These are phyloP conservation scores for Balearica regulorum DNA, from an alignment of 2,797 vertebrate species.

Conservation along the genomic window DNA sequence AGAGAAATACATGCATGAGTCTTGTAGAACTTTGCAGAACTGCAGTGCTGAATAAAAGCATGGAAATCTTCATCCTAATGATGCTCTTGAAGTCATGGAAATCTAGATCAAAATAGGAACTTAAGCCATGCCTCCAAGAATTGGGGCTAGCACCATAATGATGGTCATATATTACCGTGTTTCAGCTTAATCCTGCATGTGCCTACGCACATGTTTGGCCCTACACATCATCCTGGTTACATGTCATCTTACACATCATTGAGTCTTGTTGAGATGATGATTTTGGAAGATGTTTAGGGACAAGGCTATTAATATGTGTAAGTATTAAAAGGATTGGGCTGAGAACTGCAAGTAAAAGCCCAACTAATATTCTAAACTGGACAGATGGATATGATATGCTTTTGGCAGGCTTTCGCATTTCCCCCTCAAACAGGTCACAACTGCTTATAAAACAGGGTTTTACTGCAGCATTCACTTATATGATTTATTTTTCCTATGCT, in stretches of 20 bases:
- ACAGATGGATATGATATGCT: constrained; percentile 8
- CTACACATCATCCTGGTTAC: neutral
- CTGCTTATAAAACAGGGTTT: constrained; percentile 34
- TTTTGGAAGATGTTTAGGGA: neutral
- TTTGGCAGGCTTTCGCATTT: constrained; percentile 35
- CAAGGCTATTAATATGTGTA: neutral
- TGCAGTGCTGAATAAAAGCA: neutral
- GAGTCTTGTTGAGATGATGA: neutral
- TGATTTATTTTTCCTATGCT: constrained; percentile 9
- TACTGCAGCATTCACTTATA: neutral
- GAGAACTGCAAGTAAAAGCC: constrained; percentile 3
- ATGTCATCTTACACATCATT: neutral
- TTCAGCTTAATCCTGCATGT: neutral
- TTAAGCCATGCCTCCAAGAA: neutral
- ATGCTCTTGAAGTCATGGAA: neutral
- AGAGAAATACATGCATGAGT: neutral
- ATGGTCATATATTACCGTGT: neutral
- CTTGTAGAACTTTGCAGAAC: neutral
- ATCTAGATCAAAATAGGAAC: neutral
- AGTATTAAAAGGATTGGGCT: neutral
- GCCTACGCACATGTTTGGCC: neutral
- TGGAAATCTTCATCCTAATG: neutral
- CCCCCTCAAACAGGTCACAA: constrained; percentile 21
- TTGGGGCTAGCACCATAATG: neutral
- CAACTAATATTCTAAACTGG: neutral